Conservation (phyloP, 2,113 vertebrate species). For the Motacilla tschutschensis region DNA sequence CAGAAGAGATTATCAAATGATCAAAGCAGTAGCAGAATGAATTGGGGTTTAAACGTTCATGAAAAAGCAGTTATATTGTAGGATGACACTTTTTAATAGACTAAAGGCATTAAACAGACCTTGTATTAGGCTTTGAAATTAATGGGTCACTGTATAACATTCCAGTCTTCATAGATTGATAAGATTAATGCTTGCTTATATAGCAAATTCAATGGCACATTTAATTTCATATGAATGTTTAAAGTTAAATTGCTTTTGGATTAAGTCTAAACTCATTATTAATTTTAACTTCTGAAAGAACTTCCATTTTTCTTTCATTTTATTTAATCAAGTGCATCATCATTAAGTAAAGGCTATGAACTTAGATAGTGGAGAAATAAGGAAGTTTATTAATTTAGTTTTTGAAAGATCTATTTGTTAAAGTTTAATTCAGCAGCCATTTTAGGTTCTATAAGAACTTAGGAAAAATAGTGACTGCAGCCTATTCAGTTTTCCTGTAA, state of each 20-base stretch:
- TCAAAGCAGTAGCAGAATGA: conserved; percentile 69
- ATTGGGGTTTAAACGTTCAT: conserved; percentile 70
- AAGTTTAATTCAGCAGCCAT: conserved; percentile 58
- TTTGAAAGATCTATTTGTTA: conserved; percentile 69
- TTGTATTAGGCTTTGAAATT: conserved; percentile 81
- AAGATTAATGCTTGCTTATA: conserved; percentile 88
- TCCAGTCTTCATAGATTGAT: conserved; percentile 78
- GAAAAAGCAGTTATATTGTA: conserved; percentile 76
- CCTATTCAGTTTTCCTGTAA: conserved; percentile 1
- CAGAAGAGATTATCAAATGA: conserved; percentile 69
- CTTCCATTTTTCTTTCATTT: conserved; percentile 83
- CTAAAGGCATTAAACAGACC: conserved; percentile 79
- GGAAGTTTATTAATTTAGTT: conserved; percentile 74
- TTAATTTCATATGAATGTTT: conserved; percentile 88
- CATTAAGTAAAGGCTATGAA: conserved; percentile 75
- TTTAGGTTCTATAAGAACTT: conserved; percentile 37
- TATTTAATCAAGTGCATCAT: conserved; percentile 81
- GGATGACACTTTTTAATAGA: conserved; percentile 81
- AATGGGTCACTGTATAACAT: conserved; percentile 82
- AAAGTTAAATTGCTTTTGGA: conserved; percentile 87
- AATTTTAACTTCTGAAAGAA: conserved; percentile 81
- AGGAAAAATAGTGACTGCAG: conserved; percentile 42
- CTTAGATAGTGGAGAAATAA: conserved; percentile 69
- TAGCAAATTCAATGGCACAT: conserved; percentile 88
- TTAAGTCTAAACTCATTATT: conserved; percentile 86